Percentiles rank a stretch among this genome's conserved stretches.
phyloP scores from a whole-genome alignment of 2,888 invertebrate species.

The Bellardia bayeri region DNA sequence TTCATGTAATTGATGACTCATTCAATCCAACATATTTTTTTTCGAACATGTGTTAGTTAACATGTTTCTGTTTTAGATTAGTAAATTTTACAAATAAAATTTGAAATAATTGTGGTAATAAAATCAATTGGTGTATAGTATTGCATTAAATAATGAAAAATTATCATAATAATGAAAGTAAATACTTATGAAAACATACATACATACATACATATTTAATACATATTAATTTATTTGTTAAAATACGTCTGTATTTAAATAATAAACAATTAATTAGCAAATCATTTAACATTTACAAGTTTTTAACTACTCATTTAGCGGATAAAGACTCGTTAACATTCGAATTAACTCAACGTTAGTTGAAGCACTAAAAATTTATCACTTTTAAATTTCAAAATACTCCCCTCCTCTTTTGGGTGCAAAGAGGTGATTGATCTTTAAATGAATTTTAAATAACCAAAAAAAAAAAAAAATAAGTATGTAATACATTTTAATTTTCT shows the following conservation, averaged over 20 bases:
- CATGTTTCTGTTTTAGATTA: background rate
- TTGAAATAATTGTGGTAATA: constrained; percentile 5
- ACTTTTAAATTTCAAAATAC: background rate
- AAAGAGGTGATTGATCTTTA: constrained; percentile 71
- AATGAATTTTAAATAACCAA: constrained; percentile 22
- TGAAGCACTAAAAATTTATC: constrained; percentile 19
- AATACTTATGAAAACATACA: background rate
- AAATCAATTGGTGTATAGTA: background rate
- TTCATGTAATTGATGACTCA: background rate
- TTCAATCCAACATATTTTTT: background rate
- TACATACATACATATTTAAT: background rate
- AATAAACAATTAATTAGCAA: constrained; percentile 46
- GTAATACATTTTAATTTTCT: constrained; percentile 38
- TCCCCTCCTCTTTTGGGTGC: background rate
- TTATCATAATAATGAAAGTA: constrained; percentile 39
- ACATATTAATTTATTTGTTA: background rate
- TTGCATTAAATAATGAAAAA: background rate
- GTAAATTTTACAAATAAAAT: background rate
- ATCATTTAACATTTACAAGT: constrained; percentile 14
- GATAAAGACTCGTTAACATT: background rate
- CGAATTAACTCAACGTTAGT: background rate
- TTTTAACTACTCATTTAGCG: constrained; percentile 30
- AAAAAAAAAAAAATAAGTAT: background rate
- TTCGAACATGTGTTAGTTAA: background rate
- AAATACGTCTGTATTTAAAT: constrained; percentile 2